A percentile compares a stretch with the other conserved stretches of the same genome.
phyloP scores from a whole-genome alignment of 2,888 invertebrate genomes.

The Malthinus flaveolus region DNA sequence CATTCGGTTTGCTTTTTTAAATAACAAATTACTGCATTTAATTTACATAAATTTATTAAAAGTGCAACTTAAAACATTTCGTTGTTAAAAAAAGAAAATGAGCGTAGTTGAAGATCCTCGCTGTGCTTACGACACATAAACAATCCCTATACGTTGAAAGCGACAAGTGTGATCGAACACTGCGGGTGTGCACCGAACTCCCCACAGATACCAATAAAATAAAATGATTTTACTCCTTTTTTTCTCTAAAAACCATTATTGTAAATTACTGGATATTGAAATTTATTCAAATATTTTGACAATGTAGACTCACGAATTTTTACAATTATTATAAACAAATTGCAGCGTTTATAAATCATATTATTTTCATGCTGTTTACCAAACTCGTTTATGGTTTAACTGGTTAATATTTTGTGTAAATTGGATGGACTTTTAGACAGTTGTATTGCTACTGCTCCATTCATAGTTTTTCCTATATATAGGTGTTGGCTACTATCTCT shows the following conservation, averaged over 20 bases:
- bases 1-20: too few relatives aligned
- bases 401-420: conserved; percentile 45
- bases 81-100: too few relatives aligned
- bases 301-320: conserved; percentile 38
- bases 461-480: conserved; percentile 30
- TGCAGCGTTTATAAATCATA: conserved; percentile 45
- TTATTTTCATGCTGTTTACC: conserved; percentile 47
- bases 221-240: conserved; percentile 48
- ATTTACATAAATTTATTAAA: too few relatives aligned
- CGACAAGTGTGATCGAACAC: conserved; percentile 50
- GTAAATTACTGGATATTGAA: conserved; percentile 50
- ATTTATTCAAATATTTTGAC: conserved; percentile 51
- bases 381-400: conserved; percentile 48
- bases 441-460: conserved; percentile 45
- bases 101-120: conserved; percentile 8
- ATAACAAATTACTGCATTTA: too few relatives aligned
- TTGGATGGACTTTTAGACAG: conserved; percentile 37
- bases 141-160: conserved; percentile 48
- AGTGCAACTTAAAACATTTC: too few relatives aligned
- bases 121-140: conserved; percentile 35
- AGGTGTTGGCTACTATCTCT: conserved; percentile 27
- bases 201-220: conserved; percentile 50
- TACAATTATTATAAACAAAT: conserved; percentile 46
- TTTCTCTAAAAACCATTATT: conserved; percentile 39
- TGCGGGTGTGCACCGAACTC: conserved; percentile 45